Base-by-base conservation (phyloP, 2,888 invertebrate species). In the Drosophila diplacantha region DNA sequence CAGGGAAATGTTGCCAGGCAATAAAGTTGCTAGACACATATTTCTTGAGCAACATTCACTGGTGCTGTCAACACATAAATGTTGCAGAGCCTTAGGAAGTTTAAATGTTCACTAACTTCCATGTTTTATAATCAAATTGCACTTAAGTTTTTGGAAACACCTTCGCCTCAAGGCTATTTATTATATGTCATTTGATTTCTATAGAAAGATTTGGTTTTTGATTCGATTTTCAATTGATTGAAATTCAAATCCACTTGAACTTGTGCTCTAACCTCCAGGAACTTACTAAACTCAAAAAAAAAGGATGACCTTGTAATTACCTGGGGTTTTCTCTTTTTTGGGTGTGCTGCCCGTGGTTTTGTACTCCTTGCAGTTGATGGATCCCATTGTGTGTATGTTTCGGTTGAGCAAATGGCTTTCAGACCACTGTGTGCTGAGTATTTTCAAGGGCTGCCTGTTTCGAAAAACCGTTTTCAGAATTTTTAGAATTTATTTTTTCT, bases 331-430 rank as follows among this genome's bases (percentile, higher is more conserved):
- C 12, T 72, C 79, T 14, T 65, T 72, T 43, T 81, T 78, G 50
- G 83, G 73, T 61, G 82, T 73, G 61, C 77, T 79, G 43, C 78
- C 85, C 26, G 76, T 79, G 9, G 87, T 86, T 41, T 82, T 85
- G 70, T 86, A 87, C 64, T 86, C 87, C 74, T 87, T 87, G 72
- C 87, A 87, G 60, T 86, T 86, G 46, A 83, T 73, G 32, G 87
- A 86, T 32, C 87, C 87, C 87, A 87, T 87, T 59, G 43, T 80
- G 61, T 61, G 35, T 34, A 69, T 58, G 38, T 56, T 54, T 26
- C 32, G 54, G 16, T 56, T 35, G 29, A 37, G 38, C 32, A 39
- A 41, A 32, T 53, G 46, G 38, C 41, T 61, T 5, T 24, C 37
- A 56, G n/a, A 24, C 18, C 31, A 22, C 12, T 39, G 16, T 18